Conservation (phyloP, 2,113 vertebrate genomes). For the Micronisus gabar region DNA sequence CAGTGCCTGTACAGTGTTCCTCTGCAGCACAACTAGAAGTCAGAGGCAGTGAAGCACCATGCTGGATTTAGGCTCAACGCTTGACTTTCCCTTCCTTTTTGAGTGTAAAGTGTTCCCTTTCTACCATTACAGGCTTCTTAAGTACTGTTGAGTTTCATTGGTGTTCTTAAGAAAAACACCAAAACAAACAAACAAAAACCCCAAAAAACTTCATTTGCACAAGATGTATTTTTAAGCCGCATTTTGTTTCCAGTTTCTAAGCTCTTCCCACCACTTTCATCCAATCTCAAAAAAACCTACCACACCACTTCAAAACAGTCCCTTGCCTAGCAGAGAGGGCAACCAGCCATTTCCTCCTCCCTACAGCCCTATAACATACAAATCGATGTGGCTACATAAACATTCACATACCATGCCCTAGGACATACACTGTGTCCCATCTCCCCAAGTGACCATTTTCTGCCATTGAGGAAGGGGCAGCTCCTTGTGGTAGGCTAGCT, state of each 20-base stretch:
- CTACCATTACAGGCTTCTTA: background rate
- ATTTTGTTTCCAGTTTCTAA: background rate
- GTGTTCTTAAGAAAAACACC: background rate
- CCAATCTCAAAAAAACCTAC: background rate
- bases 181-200: background rate
- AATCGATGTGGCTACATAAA: rapidly evolving
- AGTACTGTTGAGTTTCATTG: too few species aligned
- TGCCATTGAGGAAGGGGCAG: background rate
- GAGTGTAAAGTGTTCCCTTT: background rate
- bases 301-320: background rate
- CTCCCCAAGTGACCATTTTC: background rate
- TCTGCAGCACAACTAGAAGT: background rate
- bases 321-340: background rate
- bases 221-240: background rate
- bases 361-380: rapidly evolving
- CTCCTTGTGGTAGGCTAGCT: background rate
- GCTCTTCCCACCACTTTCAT: background rate
- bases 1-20: rapidly evolving
- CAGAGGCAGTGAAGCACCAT: background rate
- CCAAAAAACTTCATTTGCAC: background rate
- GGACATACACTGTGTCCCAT: rapidly evolving
- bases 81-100: background rate
- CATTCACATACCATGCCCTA: rapidly evolving
- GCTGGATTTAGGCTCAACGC: background rate
- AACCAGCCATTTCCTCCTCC: background rate